Conservation (phyloP, 2,888 invertebrate species). For the Myopa testacea region DNA sequence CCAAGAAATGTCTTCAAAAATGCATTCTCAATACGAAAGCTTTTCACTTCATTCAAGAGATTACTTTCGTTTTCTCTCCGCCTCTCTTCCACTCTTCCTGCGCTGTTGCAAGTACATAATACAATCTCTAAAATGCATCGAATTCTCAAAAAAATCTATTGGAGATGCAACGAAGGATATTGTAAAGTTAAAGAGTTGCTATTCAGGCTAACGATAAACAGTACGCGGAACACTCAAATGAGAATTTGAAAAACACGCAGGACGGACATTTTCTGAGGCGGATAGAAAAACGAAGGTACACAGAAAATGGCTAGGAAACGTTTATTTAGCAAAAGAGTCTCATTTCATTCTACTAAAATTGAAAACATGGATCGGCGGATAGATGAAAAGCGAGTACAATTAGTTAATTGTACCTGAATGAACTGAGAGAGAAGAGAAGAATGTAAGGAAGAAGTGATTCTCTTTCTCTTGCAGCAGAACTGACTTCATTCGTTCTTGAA, state of each 20-base stretch:
- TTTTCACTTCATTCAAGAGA: too few relatives aligned
- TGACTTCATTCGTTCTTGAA: too few relatives aligned
- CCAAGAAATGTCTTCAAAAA: too few relatives aligned
- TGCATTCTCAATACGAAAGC: too few relatives aligned
- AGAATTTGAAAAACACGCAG: background rate
- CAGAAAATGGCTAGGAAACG: background rate
- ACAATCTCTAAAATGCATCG: background rate
- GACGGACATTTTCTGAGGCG: background rate
- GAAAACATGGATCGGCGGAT: background rate
- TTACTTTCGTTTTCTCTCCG: too few relatives aligned
- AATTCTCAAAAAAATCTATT: background rate
- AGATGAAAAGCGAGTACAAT: slow-evolving; percentile 6
- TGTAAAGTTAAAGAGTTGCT: background rate
- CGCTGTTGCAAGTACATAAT: background rate
- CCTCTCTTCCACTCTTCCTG: background rate
- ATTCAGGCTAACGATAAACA: background rate
- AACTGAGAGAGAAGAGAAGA: background rate
- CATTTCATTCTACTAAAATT: background rate
- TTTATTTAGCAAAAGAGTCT: too few relatives aligned
- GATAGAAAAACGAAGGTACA: background rate
- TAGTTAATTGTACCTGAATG: slow-evolving; percentile 25
- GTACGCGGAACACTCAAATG: background rate
- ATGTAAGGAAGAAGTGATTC: background rate
- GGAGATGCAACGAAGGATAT: slow-evolving; percentile 2
- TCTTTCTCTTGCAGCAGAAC: background rate